Percentiles rank a stretch among this genome's conserved stretches.
phyloP scores from a whole-genome alignment of 2,888 invertebrate genomes.

The Achlya flavicornis region DNA sequence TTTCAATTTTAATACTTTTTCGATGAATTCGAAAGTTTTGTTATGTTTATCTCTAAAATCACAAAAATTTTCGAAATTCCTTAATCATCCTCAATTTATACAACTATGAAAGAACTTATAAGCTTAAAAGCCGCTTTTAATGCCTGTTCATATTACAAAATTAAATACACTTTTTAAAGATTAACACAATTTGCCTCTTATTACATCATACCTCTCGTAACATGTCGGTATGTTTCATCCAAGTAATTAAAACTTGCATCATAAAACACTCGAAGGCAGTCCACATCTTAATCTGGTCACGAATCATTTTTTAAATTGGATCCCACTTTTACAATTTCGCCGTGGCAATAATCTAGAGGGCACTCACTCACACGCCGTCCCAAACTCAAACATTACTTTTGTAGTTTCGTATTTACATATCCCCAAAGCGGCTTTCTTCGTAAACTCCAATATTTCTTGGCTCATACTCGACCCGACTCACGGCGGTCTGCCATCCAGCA shows the following conservation, averaged over 20 bases:
- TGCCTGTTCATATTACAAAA: background rate
- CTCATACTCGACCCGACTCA: conserved; percentile 66
- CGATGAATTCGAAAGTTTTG: too few species aligned
- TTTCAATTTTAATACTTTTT: too few species aligned
- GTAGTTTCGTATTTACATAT: conserved; percentile 81
- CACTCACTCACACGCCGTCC: conserved; percentile 68
- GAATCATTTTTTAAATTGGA: conserved; percentile 63
- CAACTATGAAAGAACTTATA: too few species aligned
- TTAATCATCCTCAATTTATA: too few species aligned
- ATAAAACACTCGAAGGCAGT: background rate
- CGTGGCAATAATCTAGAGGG: conserved; percentile 67
- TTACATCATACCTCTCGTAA: background rate
- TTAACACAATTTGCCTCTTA: background rate
- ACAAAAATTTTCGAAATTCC: too few species aligned
- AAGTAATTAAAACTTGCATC: conserved; percentile 12
- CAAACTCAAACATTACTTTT: conserved; percentile 80
- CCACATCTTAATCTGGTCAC: conserved; percentile 19
- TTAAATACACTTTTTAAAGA: background rate
- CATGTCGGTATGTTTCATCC: background rate
- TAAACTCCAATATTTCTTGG: conserved; percentile 80
- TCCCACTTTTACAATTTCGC: conserved; percentile 55
- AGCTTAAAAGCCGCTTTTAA: too few species aligned
- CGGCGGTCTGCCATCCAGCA: conserved; percentile 77
- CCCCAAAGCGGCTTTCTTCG: conserved; percentile 80
- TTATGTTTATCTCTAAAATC: too few species aligned